Percentiles rank a stretch among this genome's conserved stretches.
Conservation (phyloP, 2,113 vertebrate genomes). For the Peromyscus maniculatus region DNA sequence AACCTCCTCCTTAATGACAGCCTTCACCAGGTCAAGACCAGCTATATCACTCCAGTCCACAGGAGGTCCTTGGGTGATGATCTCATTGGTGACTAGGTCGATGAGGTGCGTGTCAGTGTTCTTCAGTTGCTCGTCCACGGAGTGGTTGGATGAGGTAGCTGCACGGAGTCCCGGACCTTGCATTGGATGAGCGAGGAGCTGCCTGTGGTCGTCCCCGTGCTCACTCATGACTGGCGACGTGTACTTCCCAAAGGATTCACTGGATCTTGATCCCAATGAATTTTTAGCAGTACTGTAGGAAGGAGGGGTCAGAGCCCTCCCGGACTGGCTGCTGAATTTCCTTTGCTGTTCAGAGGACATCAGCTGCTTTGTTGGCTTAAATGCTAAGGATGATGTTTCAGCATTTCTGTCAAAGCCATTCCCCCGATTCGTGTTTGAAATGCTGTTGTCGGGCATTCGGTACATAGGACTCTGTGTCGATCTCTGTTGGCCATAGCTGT, state of each 20-base stretch:
- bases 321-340: constrained; percentile 96
- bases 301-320: constrained; percentile 95
- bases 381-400: constrained; percentile 95
- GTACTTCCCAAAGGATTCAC: constrained; percentile 96
- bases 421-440: constrained; percentile 95
- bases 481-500: constrained; percentile 99
- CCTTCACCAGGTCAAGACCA: constrained; percentile 97
- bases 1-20: constrained; percentile 98
- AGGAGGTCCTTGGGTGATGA: constrained; percentile 96
- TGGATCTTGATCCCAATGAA: constrained; percentile 93
- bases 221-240: constrained; percentile 94
- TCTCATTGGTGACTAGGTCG: constrained; percentile 98
- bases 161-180: constrained; percentile 93
- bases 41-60: constrained; percentile 99
- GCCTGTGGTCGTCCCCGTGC: constrained; percentile 94
- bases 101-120: constrained; percentile 97
- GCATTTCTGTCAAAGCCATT: constrained; percentile 97
- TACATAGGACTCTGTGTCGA: constrained; percentile 99
- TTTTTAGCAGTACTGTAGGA: constrained; percentile 96
- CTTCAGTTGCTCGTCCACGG: constrained; percentile 98
- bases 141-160: constrained; percentile 96
- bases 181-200: constrained; percentile 94
- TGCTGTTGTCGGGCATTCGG: constrained; percentile 95
- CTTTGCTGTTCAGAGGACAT: constrained; percentile 97
- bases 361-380: constrained; percentile 98